These are phyloP conservation scores for Mellilla xanthometata DNA, from an alignment of 2,888 invertebrate genomes.

Conservation along the genomic window DNA sequence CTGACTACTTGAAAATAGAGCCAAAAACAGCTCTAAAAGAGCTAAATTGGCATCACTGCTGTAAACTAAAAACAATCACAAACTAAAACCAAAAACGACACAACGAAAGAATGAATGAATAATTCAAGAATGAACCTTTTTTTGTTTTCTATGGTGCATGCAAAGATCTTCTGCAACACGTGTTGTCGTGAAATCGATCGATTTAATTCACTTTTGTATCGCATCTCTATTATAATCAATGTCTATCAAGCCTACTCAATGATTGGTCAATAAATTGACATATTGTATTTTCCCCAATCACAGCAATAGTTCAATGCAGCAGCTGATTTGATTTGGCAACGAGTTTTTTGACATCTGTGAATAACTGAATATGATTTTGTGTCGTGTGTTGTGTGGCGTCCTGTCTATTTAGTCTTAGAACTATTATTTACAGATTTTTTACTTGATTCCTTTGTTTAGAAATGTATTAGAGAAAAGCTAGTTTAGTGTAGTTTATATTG, in stretches of 20 bases:
- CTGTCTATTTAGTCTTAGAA: conserved; percentile 62
- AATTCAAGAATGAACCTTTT: too few relatives aligned
- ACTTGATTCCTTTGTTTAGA: conserved; percentile 51
- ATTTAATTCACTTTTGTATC: too few relatives aligned
- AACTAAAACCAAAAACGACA: too few relatives aligned
- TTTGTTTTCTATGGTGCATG: too few relatives aligned
- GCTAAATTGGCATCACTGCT: too few relatives aligned
- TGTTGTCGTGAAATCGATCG: conserved; percentile 4
- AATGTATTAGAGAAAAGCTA: conserved; percentile 51
- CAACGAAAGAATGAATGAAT: too few relatives aligned
- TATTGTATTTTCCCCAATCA: conserved; percentile 36
- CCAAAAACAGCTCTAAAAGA: too few relatives aligned
- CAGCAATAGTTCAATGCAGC: conserved; percentile 39
- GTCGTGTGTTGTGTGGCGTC: conserved; percentile 66
- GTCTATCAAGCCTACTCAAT: neutral
- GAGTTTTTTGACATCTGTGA: conserved; percentile 40
- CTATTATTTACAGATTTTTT: conserved; percentile 57
- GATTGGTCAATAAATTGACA: conserved; percentile 32
- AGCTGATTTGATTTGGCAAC: conserved; percentile 3
- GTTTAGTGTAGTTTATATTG: conserved; percentile 43
- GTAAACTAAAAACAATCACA: too few relatives aligned
- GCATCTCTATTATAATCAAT: too few relatives aligned
- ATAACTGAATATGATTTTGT: conserved; percentile 25
- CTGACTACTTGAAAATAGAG: too few relatives aligned
- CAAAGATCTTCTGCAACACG: too few relatives aligned